Evolutionary conservation across 2,113 vertebrate genomes (phyloP).

Genomic region (Tyrannus savana): DNA sequence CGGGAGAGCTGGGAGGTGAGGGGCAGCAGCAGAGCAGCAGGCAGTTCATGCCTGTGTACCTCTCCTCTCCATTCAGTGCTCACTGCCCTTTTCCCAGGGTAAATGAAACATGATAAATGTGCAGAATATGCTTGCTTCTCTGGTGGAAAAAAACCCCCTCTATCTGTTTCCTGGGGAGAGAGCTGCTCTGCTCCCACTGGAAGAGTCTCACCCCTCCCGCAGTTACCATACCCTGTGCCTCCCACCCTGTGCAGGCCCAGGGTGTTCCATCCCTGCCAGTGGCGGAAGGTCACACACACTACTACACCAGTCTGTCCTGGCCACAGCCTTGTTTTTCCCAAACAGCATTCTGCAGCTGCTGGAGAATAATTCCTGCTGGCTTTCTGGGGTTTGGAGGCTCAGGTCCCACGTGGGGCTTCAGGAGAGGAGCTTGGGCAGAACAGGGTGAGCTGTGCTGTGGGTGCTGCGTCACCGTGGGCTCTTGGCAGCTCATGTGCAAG

Average conservation of each 20-base stretch:
- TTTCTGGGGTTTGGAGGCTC: background rate
- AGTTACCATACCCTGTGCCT: background rate
- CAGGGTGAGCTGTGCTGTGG: background rate
- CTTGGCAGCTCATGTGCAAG: accelerated
- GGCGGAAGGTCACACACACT: background rate
- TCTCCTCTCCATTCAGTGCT: background rate
- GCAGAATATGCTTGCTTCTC: background rate
- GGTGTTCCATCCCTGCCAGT: background rate
- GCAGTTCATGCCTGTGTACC: accelerated
- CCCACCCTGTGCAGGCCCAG: accelerated
- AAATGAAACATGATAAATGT: background rate
- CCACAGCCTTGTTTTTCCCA: background rate
- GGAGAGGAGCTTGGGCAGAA: background rate
- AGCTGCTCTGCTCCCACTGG: background rate
- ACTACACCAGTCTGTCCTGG: background rate
- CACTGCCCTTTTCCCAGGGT: background rate
- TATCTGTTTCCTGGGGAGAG: background rate
- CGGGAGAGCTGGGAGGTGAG: background rate
- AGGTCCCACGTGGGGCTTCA: background rate
- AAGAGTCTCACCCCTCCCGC: background rate
- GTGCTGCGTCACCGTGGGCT: accelerated
- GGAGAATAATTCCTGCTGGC: background rate
- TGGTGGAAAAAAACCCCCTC: background rate
- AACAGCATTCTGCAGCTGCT: background rate
- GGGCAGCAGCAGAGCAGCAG: background rate